These are phyloP conservation scores for Syngnathus acus DNA, from an alignment of 2,797 vertebrate species.

Conservation along the genomic window DNA sequence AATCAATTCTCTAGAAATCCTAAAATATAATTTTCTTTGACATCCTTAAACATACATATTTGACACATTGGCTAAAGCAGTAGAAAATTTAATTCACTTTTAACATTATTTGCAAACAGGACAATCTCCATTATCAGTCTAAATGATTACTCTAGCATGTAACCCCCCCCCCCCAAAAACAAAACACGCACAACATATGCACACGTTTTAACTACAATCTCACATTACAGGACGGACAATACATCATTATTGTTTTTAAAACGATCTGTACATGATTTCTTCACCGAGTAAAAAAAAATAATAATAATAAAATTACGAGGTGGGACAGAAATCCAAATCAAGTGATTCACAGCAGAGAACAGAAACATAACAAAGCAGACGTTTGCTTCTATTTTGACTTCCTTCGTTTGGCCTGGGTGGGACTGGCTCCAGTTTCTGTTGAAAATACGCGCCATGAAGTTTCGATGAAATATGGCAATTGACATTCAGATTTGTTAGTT, in stretches of 20 bases:
- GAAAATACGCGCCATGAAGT: conserved; percentile 18
- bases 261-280: conserved; percentile 84
- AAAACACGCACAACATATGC: conserved; percentile 59
- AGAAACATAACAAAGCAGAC: conserved; percentile 75
- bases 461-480: neutral
- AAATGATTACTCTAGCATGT: conserved; percentile 76
- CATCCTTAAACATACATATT: conserved; percentile 2
- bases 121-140: conserved; percentile 62
- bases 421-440: conserved; percentile 83
- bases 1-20: too few relatives aligned
- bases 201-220: conserved; percentile 68
- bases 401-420: conserved; percentile 95
- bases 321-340: conserved; percentile 71
- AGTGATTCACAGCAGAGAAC: conserved; percentile 75
- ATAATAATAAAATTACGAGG: conserved; percentile 25
- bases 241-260: conserved; percentile 78
- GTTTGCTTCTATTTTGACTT: conserved; percentile 87
- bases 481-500: neutral
- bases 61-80: conserved; percentile 56
- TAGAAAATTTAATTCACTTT: conserved; percentile 75
- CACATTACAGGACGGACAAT: conserved; percentile 64
- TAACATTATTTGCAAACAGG: conserved; percentile 71
- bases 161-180: conserved; percentile 25
- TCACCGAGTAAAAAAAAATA: conserved; percentile 47
- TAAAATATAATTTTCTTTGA: neutral